Percentiles rank a stretch among this genome's conserved stretches.
Evolutionary conservation across 2,113 vertebrate species (phyloP).

Genomic region (Pithys albifrons): DNA sequence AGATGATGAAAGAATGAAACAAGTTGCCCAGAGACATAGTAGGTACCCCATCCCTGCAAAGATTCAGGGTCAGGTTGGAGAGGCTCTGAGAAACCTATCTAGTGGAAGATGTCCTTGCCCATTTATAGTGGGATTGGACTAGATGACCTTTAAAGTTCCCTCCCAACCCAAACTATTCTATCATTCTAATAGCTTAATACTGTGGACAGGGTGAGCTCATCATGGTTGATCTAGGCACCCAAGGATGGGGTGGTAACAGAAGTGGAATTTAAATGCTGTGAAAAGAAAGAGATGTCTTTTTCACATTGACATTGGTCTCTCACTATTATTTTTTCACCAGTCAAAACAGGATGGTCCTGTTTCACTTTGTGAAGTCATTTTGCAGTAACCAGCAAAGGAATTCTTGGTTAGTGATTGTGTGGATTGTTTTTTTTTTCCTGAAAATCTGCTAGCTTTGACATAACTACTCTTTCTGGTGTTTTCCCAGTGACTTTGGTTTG

Average conservation of each 20-base stretch:
- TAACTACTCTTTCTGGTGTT: background rate
- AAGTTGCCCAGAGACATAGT: background rate
- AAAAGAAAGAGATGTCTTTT: background rate
- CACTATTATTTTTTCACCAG: background rate
- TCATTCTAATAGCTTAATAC: background rate
- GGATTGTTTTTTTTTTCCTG: background rate
- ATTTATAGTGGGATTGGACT: background rate
- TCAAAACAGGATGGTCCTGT: background rate
- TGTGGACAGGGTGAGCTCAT: background rate
- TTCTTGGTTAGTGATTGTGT: background rate
- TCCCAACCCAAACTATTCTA: background rate
- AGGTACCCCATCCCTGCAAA: background rate
- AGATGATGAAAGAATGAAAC: too few species aligned
- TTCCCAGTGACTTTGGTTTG: background rate
- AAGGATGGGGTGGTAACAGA: background rate
- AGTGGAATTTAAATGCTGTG: background rate
- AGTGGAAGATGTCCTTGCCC: background rate
- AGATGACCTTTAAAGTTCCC: background rate
- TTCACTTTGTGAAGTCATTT: background rate
- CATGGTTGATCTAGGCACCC: background rate
- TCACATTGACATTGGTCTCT: background rate
- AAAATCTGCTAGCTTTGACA: background rate
- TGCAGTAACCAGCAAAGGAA: background rate
- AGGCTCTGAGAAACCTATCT: background rate
- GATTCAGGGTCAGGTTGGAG: background rate